phyloP scores from a whole-genome alignment of 2,888 invertebrate species.

The Drosophila peninsularis region DNA sequence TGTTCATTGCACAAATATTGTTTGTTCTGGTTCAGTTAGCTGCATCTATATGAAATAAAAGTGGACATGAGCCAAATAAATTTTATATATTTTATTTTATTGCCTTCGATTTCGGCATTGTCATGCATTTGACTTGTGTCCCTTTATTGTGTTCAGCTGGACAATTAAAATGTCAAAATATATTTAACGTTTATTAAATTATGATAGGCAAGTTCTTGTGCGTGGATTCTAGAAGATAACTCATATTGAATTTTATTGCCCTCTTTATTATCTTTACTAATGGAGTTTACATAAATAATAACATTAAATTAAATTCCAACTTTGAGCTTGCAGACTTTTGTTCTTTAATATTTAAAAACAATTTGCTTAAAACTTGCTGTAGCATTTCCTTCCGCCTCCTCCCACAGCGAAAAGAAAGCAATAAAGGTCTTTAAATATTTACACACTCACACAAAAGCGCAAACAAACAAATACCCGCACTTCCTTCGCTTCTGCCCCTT shows the following conservation, averaged over 20 bases:
- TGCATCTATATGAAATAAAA: conserved; percentile 17
- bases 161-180: background rate
- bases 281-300: background rate
- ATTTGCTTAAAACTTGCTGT: conserved; percentile 6
- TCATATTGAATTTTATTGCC: no score
- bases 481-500: conserved; percentile 13
- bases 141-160: conserved; percentile 1
- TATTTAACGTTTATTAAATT: conserved; percentile 9
- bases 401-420: conserved; percentile 51
- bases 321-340: background rate
- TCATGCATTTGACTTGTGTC: conserved; percentile 37
- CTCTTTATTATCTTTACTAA: background rate
- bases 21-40: conserved; percentile 42
- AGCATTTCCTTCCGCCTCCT: conserved; percentile 19
- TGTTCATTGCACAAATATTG: conserved; percentile 37
- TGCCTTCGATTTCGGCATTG: conserved; percentile 56
- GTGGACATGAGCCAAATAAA: conserved; percentile 36
- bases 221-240: no score
- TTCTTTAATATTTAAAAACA: conserved; percentile 7
- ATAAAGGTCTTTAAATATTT: conserved; percentile 74
- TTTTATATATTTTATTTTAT: conserved; percentile 59
- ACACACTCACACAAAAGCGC: conserved; percentile 68
- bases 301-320: background rate
- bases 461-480: conserved; percentile 60
- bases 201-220: no score